A percentile compares a stretch with the other conserved stretches of the same genome.
Conservation (phyloP, 2,797 vertebrate species). For the Acanthurus leucopareius region DNA sequence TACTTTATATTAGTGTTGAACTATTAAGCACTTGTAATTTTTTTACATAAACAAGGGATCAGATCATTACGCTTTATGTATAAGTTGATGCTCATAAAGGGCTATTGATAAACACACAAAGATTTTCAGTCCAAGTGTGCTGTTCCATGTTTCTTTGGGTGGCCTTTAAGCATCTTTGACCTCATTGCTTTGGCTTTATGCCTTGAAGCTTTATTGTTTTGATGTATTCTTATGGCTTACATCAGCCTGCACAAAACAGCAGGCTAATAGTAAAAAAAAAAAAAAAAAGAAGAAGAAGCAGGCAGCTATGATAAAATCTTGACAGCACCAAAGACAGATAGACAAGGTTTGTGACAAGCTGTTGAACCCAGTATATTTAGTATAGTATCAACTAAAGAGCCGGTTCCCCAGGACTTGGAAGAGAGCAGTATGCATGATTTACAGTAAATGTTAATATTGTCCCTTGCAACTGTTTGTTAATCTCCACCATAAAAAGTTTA, state of each 20-base stretch:
- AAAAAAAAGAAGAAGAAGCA: not conserved
- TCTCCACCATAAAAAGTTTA: not conserved
- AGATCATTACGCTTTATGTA: not conserved
- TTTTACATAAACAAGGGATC: not conserved
- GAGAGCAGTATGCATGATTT: not conserved
- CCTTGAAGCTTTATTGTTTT: not conserved
- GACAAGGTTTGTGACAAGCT: not conserved
- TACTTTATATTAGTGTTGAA: not conserved
- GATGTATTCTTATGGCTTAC: not conserved
- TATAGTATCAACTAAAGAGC: not conserved
- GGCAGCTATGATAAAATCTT: not conserved
- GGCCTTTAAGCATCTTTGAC: not conserved
- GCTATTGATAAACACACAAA: too few relatives aligned
- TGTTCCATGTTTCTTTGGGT: not conserved
- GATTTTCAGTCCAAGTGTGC: not conserved
- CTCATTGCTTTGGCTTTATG: not conserved
- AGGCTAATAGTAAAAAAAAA: not conserved
- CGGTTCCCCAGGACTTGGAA: too few relatives aligned
- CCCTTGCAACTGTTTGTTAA: not conserved
- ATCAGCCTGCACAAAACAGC: not conserved
- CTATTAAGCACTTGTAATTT: not conserved
- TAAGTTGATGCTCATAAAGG: rapidly evolving
- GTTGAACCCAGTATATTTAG: not conserved
- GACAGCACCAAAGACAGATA: not conserved
- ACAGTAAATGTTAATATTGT: not conserved